Evolutionary conservation across 2,797 vertebrate genomes (phyloP), one percentile per base, ranked within the genome.

Genomic region (Pogonophryne albipinna): DNA sequence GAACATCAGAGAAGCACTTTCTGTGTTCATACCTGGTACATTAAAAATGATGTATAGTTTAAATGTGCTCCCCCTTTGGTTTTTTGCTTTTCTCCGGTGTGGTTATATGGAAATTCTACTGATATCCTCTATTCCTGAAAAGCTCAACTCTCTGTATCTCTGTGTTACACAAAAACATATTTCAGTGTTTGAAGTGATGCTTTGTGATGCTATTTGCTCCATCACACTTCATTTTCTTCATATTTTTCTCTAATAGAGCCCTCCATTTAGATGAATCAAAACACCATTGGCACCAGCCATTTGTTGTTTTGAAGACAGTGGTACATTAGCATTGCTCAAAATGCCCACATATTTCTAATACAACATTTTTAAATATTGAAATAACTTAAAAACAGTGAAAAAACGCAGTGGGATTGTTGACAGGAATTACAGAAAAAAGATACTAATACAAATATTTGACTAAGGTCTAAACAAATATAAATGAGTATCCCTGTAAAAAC

Each of bases 1-100:
- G 65, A 89, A 89, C 78, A 87, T 60, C 56, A 85, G 71, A 85
- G 74, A 80, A 87, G 74, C 82, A 83, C 71, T 83, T 85, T 71
- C 75, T 75, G 71, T 85, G 65, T 84, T 80, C 60, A 76, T 38
- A 80, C 66, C 79, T 76, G 73, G 62, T 82, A 71, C 59, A 78
- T 82, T 64, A 66, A 74, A 71, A 80, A 73, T 47, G 4, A 78
- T 78, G 20, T 20, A 20, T 61, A 55, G 38, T 81, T 79, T 61
- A 49, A 45, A 70, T 74, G 59, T 80, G 66, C 66, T 50, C 60
- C 57, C 66, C 31, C 56, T 85, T 72, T 70, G 61, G 27, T 84
- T 77, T 86, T 17, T 61, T 68, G 45, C 46, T 62, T 66, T 16
- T 78, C 63, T 20, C 69, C 74, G 56, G 59, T 65, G 14, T 74